Evolutionary conservation across 2,888 invertebrate genomes (phyloP).

Genomic region (Geotrupes spiniger): DNA sequence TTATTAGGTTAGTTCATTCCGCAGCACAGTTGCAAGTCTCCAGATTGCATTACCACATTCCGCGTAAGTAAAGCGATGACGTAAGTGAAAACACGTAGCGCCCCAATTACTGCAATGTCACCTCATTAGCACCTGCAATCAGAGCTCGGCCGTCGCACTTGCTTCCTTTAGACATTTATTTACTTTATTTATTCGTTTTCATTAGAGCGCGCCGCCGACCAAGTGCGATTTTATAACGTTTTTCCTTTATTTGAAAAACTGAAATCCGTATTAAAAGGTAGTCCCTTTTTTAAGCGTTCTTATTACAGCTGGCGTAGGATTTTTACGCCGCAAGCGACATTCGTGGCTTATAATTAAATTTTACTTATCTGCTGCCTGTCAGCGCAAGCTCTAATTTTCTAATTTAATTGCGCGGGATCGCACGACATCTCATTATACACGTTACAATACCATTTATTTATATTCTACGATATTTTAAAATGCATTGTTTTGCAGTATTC

Average conservation of each 20-base stretch:
- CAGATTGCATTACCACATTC: background rate
- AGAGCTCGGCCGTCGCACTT: slow-evolving; percentile 6
- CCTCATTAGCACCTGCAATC: slow-evolving; percentile 13
- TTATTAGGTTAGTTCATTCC: background rate
- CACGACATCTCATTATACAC: too few species aligned
- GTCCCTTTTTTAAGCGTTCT: too few species aligned
- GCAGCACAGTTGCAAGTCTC: background rate
- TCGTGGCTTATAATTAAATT: too few species aligned
- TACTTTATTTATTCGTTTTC: slow-evolving; percentile 9
- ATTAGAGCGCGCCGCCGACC: background rate
- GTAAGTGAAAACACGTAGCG: slow-evolving; percentile 7
- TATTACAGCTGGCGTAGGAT: too few species aligned
- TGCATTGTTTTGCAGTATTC: too few species aligned
- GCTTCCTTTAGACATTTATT: slow-evolving; percentile 1
- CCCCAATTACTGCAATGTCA: slow-evolving; percentile 9
- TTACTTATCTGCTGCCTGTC: too few species aligned
- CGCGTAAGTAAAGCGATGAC: background rate
- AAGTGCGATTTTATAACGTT: background rate
- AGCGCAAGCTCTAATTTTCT: too few species aligned
- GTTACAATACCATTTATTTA: too few species aligned
- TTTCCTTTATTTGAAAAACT: background rate
- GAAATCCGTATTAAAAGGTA: too few species aligned
- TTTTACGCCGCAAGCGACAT: too few species aligned
- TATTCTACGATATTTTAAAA: too few species aligned
- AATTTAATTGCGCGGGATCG: too few species aligned